Evolutionary conservation across 2,797 vertebrate genomes (phyloP), one percentile per base, ranked within the genome.

Genomic region (Malurus splendens): DNA sequence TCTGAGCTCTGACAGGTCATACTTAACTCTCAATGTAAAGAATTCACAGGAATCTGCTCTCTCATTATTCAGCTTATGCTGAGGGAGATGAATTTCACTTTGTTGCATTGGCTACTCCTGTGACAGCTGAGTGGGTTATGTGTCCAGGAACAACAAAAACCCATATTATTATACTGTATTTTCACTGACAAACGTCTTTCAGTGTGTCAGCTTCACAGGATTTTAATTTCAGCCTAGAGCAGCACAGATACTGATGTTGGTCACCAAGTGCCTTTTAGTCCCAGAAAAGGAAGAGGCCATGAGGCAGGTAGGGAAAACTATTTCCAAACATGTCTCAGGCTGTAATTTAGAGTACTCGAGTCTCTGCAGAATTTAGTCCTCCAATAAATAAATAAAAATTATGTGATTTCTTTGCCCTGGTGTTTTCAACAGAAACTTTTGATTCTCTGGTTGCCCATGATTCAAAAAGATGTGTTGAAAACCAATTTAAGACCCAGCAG

Each of bases 401-500:
- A 71, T 61, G 33, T 86, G n/a, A 6, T 71, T 72, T 77, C 28
- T 72, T 86, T 64, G 10, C 59, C 33, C 57, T 82, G 42, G 48
- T 71, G 16, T 68, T 93, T 91, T 52, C 74, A 87, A 55, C 30
- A 83, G 36, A 82, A 90, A 61, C 44, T 82, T 82, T 41, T 86
- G 60, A 88, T 84, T 87, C 41, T 91, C n/a, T 27, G 59, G 30
- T 9, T 86, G 50, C 39, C 73, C 33, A 22, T 50, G 60, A 89
- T 79, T 93, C 92, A 92, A 23, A 91, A 45, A 77, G 52, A 28
- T 54, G 51, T 41, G 55, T 36, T 83, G 83, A 86, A 91, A 92
- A 93, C 14, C 57, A 88, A 47, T 92, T 89, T 88, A 77, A 82
- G 61, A 75, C 41, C 54, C 48, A 77, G 48, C 39, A 77, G 73